Evolutionary conservation across 2,113 vertebrate species (phyloP), one percentile per base, ranked within the genome.

Genomic region (Carassius carassius): DNA sequence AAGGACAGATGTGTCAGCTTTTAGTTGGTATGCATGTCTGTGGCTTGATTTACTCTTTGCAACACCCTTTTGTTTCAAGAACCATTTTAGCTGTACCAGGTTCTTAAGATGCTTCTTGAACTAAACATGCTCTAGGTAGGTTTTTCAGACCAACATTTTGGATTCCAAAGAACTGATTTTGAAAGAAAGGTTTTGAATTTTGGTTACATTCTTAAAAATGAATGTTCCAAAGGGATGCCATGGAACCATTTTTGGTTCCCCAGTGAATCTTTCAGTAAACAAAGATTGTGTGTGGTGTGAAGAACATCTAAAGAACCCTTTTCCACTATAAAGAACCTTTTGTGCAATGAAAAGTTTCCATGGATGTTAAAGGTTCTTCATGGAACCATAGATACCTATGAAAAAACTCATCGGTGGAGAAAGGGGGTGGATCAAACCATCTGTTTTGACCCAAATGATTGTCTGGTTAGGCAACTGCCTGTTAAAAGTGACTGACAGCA

Each of bases 401-500:
- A 44, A 44, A 1, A 44, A 44, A 2, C 63, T 23, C 62, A 62
- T 17, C 29, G 6, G 13, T 47, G 41, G 44, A 23, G 14, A 37
- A 62, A 75, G 12, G 10, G 19, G 9, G n/a, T 37, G n/a, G 13
- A 29, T 6, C 37, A 37, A 65, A 74, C 63, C 79, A 51, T 85
- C 49, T 78, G 32, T 51, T 82, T 82, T 47, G 47, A 12, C 7
- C 41, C 47, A 44, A 65, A 62, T 23, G 16, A 32, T 44, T 78
- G 21, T 49, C 5, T 51, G n/a, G 62, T 17, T 62, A 79, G 4
- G 7, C 77, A 63, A 35, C 37, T 63, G 35, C 58, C 58, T n/a
- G 2, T 79, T 79, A 63, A 14, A 21, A 62, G 21, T 47, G 77
- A 79, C 44, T 23, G 77, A 79, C 58, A 63, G 13, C 77, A 44